These are phyloP conservation scores for Anastrepha obliqua DNA, from an alignment of 1,140 invertebrate species.

Conservation along the genomic window DNA sequence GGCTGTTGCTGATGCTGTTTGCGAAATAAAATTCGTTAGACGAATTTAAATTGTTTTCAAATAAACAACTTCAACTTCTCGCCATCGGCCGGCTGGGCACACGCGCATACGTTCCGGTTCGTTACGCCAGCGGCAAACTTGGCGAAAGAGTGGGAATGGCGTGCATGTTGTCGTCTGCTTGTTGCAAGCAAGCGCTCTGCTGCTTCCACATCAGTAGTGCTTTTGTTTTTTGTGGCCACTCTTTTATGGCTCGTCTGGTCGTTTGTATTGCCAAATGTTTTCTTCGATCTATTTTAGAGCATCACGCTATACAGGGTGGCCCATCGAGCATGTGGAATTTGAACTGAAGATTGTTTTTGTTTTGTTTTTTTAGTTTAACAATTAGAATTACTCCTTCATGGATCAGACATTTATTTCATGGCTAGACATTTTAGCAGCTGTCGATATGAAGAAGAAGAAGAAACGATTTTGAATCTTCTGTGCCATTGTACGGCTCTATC, in stretches of 20 bases:
- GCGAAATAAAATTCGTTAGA: slow-evolving; percentile 47
- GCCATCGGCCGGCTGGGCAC: background rate
- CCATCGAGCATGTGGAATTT: too few relatives aligned
- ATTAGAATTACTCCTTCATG: too few relatives aligned
- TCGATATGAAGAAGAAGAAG: too few relatives aligned
- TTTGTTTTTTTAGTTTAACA: too few relatives aligned
- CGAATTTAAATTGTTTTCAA: slow-evolving; percentile 56
- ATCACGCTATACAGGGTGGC: too few relatives aligned
- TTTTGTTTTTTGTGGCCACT: background rate
- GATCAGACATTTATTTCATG: too few relatives aligned
- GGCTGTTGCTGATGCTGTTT: background rate
- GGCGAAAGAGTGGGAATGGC: background rate
- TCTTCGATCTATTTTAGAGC: background rate
- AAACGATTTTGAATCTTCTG: too few relatives aligned
- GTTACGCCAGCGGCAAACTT: background rate
- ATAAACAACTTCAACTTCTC: slow-evolving; percentile 47
- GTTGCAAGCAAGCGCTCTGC: background rate
- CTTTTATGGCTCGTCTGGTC: background rate
- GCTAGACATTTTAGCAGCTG: too few relatives aligned
- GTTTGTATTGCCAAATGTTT: background rate
- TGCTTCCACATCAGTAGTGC: background rate
- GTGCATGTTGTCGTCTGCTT: background rate
- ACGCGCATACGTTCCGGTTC: slow-evolving; percentile 11
- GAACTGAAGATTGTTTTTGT: too few relatives aligned
- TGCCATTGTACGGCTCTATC: too few relatives aligned